Evolutionary conservation across 2,797 vertebrate genomes (phyloP), one percentile per base, ranked within the genome.

Genomic region (Catamblyrhynchus diadema): DNA sequence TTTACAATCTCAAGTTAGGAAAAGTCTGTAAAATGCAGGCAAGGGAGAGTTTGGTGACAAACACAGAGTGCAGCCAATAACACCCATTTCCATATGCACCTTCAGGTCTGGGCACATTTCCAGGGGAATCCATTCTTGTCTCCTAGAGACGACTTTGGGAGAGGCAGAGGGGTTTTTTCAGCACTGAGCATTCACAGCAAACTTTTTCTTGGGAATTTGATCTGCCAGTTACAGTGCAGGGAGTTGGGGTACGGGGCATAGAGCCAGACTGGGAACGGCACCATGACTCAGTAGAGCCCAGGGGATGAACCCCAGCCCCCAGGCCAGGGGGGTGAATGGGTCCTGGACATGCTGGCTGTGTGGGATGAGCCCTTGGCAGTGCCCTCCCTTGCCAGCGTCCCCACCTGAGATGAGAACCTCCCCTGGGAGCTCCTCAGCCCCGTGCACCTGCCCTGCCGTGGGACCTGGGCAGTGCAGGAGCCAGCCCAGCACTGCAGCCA

Each of bases 91-190:
- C 85, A 84, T 47, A 24, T 7, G 23, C 44, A 30, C 41, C 27
- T 79, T 62, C 32, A 86, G 69, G 56, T 88, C 62, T 66, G 80
- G 87, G 77, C 80, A 93, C 60, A 64, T 93, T 88, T 67, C 93
- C 89, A 95, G 71, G 50, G 35, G 17, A 78, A 89, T 81, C 54
- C 50, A 5, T 22, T 7, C 78, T 66, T 75, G 42, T 77, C 71
- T 92, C 42, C 44, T 41, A 33, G 75, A 81, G 47, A 72, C 45
- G 2, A 11, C 66, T 56, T 75, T n/a, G 62, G 75, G 53, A 89
- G 51, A 4, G 77, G 32, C 22, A 17, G 5, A 14, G 35, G n/a
- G 6, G 1, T 32, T 57, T 77, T 65, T 78, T 65, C 69, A 78
- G 39, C 21, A 13, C 71, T 54, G 17, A 74, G 41, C 39, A 83